phyloP scores from a whole-genome alignment of 1,140 invertebrate species.

The Metopolophium dirhodum region DNA sequence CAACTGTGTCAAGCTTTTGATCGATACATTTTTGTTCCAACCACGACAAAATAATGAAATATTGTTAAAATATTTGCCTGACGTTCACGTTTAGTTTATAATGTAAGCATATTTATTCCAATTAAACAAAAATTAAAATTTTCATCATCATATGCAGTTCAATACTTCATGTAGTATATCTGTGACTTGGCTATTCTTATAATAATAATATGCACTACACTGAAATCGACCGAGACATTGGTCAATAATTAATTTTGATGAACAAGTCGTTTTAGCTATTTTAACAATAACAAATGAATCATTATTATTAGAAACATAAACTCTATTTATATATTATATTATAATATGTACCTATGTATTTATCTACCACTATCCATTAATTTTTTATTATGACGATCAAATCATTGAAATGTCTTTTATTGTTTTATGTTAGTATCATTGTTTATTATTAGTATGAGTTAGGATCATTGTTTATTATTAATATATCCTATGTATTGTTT shows the following conservation, averaged over 20 bases:
- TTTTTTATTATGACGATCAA: neutral
- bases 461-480: neutral
- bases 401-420: neutral
- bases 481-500: neutral
- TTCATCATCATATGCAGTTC: neutral
- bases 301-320: neutral
- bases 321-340: neutral
- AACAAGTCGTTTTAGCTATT: neutral
- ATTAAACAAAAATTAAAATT: neutral
- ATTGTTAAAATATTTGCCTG: neutral
- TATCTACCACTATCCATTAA: slow-evolving; percentile 6
- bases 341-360: neutral
- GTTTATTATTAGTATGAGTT: neutral
- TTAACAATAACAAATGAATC: neutral
- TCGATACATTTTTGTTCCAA: neutral
- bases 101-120: neutral
- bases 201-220: neutral
- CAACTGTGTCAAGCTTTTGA: neutral
- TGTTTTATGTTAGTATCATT: neutral
- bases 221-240: neutral
- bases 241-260: neutral
- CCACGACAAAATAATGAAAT: neutral
- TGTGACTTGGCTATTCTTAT: neutral
- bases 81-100: neutral
- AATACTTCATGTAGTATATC: neutral